A percentile compares a stretch with the other conserved stretches of the same genome.
Evolutionary conservation across 2,113 vertebrate species (phyloP).

Genomic region (Bombycilla garrulus): DNA sequence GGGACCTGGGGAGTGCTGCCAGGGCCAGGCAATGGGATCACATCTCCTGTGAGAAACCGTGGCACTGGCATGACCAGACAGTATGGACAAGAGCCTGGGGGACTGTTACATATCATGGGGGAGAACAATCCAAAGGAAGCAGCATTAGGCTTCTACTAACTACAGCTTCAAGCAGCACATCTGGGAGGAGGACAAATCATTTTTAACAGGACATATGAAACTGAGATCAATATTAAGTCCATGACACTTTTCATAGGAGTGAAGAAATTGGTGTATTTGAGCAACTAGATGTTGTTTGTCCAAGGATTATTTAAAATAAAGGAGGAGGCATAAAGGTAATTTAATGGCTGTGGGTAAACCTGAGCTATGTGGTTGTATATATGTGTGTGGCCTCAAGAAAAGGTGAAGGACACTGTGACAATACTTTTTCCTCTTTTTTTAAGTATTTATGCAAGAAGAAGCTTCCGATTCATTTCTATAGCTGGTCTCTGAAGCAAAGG

Average conservation of each 20-base stretch:
- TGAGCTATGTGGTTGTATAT: background rate
- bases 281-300: background rate
- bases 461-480: background rate
- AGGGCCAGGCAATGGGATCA: background rate
- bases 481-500: slow-evolving; percentile 41
- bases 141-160: background rate
- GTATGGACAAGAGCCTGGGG: background rate
- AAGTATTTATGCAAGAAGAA: background rate
- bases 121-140: background rate
- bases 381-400: background rate
- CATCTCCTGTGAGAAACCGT: rapidly evolving
- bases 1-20: background rate
- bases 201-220: background rate
- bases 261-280: background rate
- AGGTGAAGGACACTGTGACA: background rate
- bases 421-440: background rate
- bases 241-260: background rate
- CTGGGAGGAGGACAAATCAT: background rate
- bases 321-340: background rate
- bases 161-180: background rate
- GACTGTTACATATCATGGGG: background rate
- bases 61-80: background rate
- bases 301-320: background rate
- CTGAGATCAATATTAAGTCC: background rate
- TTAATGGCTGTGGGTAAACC: background rate